Conservation (phyloP, 1,140 invertebrate species). For the Onthophagus taurus region DNA sequence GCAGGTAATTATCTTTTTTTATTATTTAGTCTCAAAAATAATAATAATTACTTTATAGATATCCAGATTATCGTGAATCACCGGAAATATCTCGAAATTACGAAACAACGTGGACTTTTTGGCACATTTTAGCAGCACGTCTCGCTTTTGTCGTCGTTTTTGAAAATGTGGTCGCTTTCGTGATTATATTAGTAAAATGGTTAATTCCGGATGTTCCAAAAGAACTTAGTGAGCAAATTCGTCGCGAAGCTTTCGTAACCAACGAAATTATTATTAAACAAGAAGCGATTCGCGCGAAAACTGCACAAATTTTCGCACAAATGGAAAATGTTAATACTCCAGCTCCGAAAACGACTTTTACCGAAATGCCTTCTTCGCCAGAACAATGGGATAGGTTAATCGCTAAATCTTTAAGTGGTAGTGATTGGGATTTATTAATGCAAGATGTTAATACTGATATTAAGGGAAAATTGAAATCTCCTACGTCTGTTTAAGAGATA, state of each 20-base stretch:
- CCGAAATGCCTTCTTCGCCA: constrained; percentile 27
- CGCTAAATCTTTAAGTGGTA: constrained; percentile 45
- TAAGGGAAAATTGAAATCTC: constrained; percentile 14
- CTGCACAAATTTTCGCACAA: not conserved
- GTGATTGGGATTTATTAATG: constrained; percentile 52
- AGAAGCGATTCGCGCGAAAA: constrained; percentile 51
- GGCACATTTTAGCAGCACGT: constrained; percentile 81
- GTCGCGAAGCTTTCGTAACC: constrained; percentile 77
- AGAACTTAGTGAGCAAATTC: constrained; percentile 65
- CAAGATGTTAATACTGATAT: constrained; percentile 35
- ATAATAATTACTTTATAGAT: constrained; percentile 43
- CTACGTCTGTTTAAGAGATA: constrained; percentile 19
- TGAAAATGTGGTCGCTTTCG: constrained; percentile 78
- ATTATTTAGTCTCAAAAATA: not conserved
- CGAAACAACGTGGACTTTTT: constrained; percentile 68
- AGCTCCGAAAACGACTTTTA: not conserved
- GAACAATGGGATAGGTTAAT: constrained; percentile 44
- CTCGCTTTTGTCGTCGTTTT: constrained; percentile 90
- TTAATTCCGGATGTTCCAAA: constrained; percentile 78
- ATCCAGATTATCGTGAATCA: constrained; percentile 76
- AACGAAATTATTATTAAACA: constrained; percentile 83
- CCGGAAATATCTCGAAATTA: constrained; percentile 56
- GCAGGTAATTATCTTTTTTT: constrained; percentile 43
- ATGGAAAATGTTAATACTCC: not conserved
- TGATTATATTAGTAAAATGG: constrained; percentile 76